Evolutionary conservation across 2,888 invertebrate species (phyloP).

Genomic region (Spilarctia lutea): DNA sequence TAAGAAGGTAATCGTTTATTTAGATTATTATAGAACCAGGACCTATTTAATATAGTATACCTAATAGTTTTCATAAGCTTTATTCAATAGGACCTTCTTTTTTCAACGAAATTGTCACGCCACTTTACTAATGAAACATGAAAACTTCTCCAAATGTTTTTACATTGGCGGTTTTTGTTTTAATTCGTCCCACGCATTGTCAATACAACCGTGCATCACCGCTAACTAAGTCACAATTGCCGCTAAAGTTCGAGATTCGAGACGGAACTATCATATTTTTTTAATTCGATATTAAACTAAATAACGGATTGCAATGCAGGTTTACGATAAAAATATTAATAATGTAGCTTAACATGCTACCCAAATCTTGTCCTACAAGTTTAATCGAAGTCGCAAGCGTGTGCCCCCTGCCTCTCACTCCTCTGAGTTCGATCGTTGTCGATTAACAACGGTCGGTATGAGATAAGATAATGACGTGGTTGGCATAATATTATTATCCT

Average conservation of each 20-base stretch:
- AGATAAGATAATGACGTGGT: neutral
- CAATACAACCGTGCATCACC: too few species aligned
- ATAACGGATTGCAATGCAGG: too few species aligned
- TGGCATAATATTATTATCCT: neutral
- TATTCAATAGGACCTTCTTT: too few species aligned
- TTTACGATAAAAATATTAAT: neutral
- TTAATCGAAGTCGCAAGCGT: neutral
- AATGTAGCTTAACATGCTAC: neutral
- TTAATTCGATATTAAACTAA: too few species aligned
- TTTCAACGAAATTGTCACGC: too few species aligned
- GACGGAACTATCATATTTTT: too few species aligned
- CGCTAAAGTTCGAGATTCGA: too few species aligned
- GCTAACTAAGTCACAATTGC: too few species aligned
- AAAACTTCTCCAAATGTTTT: too few species aligned
- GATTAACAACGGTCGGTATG: neutral
- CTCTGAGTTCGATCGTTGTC: neutral
- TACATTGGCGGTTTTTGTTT: too few species aligned
- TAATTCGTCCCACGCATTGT: too few species aligned
- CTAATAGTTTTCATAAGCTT: neutral
- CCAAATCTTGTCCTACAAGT: neutral
- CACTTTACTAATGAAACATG: too few species aligned
- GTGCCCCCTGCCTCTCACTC: neutral
- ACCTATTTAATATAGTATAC: neutral
- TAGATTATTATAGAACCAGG: neutral
- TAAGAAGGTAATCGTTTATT: neutral